Base-by-base conservation (phyloP, 2,888 invertebrate species). In the Eustalomyia histrio region DNA sequence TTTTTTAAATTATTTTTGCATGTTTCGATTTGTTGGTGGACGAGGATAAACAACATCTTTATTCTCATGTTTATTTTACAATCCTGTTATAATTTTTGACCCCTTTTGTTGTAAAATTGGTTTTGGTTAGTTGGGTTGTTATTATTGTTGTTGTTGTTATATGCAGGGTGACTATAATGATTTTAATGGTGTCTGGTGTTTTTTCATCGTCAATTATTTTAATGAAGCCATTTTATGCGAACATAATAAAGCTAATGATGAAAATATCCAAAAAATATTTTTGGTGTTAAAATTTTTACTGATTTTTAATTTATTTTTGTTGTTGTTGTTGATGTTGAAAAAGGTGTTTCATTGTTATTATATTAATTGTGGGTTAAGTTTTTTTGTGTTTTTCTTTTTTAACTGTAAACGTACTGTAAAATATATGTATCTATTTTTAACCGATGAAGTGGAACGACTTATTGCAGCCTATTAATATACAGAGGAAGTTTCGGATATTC, bases 161-260 rank as follows among this genome's bases (percentile, higher is more conserved):
- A 61, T 67, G 33, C 76, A 47, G 68, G 71, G 76, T 76, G 72
- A 80, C 76, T 80, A 73, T 80, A 80, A 80, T 80, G 80, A 76
- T 76, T 76, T 80, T 76, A 80, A 76, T 80, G 64, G 80, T 73
- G 80, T 80, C 80, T 80, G 76, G 64, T 68, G 73, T 80, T 80
- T 76, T 29, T 80, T 76, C 73, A 76, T 80, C 76, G 73, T 55
- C 80, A 76, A 76, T 80, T 80, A 80, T 80, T 80, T 80, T 80
- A 80, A 80, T 80, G 73, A 76, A 80, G 80, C 73, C 73, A 80
- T 80, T 80, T 80, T 80, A 80, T 68, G 64, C 57, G 72, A 68
- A 76, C 29, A 29, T 58, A 73, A 47, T 63, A 71, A 61, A 76
- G 72, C 80, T 80, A 80, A 80, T 80, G 72, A 73, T 72, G 72